phyloP scores from a whole-genome alignment of 1,140 invertebrate species.

The Eupristina koningsbergeri region DNA sequence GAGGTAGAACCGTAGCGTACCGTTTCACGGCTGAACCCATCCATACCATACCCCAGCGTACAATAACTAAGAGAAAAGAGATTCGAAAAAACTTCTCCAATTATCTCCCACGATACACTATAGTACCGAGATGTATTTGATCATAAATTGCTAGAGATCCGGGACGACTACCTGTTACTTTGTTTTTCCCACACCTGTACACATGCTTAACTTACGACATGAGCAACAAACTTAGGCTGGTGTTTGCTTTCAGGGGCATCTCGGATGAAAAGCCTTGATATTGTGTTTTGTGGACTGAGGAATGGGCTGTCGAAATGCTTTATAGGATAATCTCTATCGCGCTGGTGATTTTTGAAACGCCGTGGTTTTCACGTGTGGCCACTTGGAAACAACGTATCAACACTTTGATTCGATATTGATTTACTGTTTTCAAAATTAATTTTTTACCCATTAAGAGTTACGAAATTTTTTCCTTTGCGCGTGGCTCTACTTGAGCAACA shows the following conservation, averaged over 20 bases:
- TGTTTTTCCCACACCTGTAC: neutral
- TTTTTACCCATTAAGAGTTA: neutral
- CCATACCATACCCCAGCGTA: too few species aligned
- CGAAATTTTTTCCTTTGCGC: neutral
- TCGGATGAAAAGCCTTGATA: neutral
- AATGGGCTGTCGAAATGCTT: neutral
- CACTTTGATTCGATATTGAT: neutral
- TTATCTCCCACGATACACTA: neutral
- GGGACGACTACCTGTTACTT: slow-evolving; percentile 13
- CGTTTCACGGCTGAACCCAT: neutral
- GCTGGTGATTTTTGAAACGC: neutral
- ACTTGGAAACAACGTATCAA: neutral
- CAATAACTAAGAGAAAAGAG: neutral
- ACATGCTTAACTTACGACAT: neutral
- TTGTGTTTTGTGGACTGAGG: neutral
- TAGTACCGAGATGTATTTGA: neutral
- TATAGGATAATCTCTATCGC: neutral
- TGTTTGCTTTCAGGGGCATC: neutral
- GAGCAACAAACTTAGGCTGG: neutral
- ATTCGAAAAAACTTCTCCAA: slow-evolving; percentile 11
- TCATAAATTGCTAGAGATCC: neutral
- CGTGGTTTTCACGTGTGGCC: neutral
- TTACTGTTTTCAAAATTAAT: neutral
- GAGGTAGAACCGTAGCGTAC: neutral
- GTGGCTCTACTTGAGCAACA: neutral